These are phyloP conservation scores for Peromyscus attwateri DNA, from an alignment of 2,797 vertebrate genomes.

Conservation along the genomic window DNA sequence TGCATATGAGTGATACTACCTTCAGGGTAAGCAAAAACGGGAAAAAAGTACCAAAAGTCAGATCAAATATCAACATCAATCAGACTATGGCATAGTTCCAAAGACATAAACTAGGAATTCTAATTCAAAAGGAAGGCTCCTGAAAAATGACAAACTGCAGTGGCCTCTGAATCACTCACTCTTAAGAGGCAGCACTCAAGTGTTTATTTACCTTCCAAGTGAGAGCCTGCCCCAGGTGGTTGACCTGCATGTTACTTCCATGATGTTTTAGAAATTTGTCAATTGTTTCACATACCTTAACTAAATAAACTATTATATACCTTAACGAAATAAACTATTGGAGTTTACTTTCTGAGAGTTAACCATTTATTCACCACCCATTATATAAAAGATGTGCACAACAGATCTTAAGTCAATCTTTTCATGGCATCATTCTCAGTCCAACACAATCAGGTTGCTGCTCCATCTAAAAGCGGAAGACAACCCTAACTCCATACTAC, in stretches of 20 bases:
- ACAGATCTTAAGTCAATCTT: not conserved
- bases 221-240: not conserved
- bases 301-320: not conserved
- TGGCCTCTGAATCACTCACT: not conserved
- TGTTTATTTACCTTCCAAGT: not conserved
- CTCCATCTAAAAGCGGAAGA: not conserved
- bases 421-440: not conserved
- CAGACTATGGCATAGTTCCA: not conserved
- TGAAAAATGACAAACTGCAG: not conserved
- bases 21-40: not conserved
- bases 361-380: not conserved
- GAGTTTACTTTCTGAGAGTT: not conserved
- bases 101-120: constrained; percentile 9
- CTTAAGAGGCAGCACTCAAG: not conserved
- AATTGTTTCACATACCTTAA: not conserved
- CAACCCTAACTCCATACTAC: not conserved
- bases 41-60: not conserved
- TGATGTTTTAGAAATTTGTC: constrained; percentile 7
- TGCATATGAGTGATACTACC: not conserved
- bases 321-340: not conserved
- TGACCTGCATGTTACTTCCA: not conserved
- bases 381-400: not conserved
- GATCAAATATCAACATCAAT: constrained; percentile 8
- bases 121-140: not conserved
- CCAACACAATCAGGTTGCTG: not conserved